Base-by-base conservation (phyloP, 2,888 invertebrate genomes). In the Andrena hattorfiana region DNA sequence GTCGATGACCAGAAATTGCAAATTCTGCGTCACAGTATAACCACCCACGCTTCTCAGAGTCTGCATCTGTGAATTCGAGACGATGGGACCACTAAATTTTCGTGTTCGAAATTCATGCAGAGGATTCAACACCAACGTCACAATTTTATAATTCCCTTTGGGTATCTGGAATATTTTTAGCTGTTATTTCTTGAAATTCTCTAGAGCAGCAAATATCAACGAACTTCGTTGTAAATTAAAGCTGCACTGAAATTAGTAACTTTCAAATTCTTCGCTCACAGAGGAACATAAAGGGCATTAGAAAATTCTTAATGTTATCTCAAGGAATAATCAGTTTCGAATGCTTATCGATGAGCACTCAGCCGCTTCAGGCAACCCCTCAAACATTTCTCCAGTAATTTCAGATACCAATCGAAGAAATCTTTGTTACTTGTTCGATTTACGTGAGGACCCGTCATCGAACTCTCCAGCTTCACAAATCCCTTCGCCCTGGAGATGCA, bases 201-300 rank as follows among this genome's bases (percentile, higher is more conserved):
- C 1, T n/a, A 16, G 1, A 30, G 8, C 13, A 20, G 7, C 16
- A n/a, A 10, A 51, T 10, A 10, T 16, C 16, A 16, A 70, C 60
- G 28, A 48, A 48, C 62, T 16, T 48, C 20, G 62, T 16, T 13
- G n/a, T 28, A 26, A 8, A 28, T 51, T 32, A 7, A 13, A 13
- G 16, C 7, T 51, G 49, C 7, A 26, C 30, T 72, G 63, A 62
- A 64, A 63, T 72, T 72, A 72, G 51, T 35, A 59, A 10, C 8
- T 26, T 59, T 28, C 64, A 51, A 35, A 26, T 2, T 72, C 26
- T 6, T 26, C 5, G 0, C 2, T 26, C 2, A 59, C 7, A 16
- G 59, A 59, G 16, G 16, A 26, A 2, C 13, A 13, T n/a, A 6
- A 35, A 35, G 35, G 10, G 10, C 3, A 13, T 2, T 35, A 35